Base-by-base conservation (phyloP, 2,888 invertebrate genomes). In the Heteromyza rotundicornis region DNA sequence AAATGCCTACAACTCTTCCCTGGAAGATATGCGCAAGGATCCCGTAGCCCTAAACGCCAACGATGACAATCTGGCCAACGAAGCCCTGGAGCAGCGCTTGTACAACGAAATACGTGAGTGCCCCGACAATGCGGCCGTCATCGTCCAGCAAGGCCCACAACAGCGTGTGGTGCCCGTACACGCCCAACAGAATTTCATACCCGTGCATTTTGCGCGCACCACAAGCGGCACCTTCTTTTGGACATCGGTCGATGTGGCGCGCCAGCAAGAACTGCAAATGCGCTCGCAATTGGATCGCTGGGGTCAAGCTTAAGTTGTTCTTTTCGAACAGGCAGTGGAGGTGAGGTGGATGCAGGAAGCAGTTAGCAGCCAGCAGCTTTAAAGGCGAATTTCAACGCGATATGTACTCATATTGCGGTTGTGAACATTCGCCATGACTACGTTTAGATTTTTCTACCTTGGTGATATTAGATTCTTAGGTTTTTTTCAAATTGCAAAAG, bases 211-310 rank as follows among this genome's bases (percentile, higher is more conserved):
- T 81, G 91, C 91, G 19, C 87, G 90, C 79, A 92, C 92, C 52
- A 88, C 89, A 73, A 90, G 90, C 67, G 92, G 92, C 67, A 92
- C 92, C 66, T 92, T 92, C 86, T 92, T 92, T 86, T 92, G 92
- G 92, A 91, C 91, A 54, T 88, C 90, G 12, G 70, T 71, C 63
- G 80, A 77, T 27, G 67, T 69, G 47, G 64, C 63, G 14, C 69
- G 70, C 8, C 67, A 77, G 12, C 73, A 76, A 36, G 75, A 75
- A 52, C 60, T 74, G 27, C 69, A 73, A 47, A 62, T 77, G 65
- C 74, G 72, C 40, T 63, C 71, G 51, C 74, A 73, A 60, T 72
- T 71, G 59, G 82, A 80, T 64, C 76, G 80, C 54, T 80, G 80
- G 80, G 80, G 80, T 32, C 80, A 80, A 62, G 80, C 80, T 22